Conservation (phyloP, 1,140 invertebrate species). For the Drosophila grimshawi region DNA sequence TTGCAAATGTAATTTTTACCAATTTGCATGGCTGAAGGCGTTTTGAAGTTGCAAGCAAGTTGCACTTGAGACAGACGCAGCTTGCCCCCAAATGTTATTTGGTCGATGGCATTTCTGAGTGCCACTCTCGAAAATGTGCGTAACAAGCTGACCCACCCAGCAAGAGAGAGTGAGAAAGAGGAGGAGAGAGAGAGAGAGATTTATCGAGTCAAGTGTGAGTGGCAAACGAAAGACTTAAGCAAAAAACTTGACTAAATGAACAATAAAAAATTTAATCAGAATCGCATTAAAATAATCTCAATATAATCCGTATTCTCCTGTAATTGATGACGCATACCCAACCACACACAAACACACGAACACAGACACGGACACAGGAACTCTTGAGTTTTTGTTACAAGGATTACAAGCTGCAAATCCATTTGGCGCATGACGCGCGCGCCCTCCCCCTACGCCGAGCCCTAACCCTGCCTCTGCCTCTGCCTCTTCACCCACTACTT, state of each 20-base stretch:
- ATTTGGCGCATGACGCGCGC: slow-evolving; percentile 71
- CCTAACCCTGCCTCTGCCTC: background rate
- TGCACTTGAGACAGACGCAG: slow-evolving; percentile 52
- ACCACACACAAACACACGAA: background rate
- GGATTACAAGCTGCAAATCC: slow-evolving; percentile 73
- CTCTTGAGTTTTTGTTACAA: slow-evolving; percentile 33
- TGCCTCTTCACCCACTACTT: too few species aligned
- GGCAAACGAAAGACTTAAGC: slow-evolving; percentile 55
- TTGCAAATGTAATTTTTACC: slow-evolving; percentile 39
- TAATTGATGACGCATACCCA: slow-evolving; percentile 21
- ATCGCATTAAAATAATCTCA: slow-evolving; percentile 49
- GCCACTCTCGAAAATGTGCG: slow-evolving; percentile 5
- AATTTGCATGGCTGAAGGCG: slow-evolving; percentile 49
- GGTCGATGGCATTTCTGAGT: slow-evolving; percentile 33
- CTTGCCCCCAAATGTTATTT: slow-evolving; percentile 26
- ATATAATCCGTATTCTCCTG: slow-evolving; percentile 55
- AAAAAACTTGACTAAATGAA: slow-evolving; percentile 35
- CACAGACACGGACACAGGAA: slow-evolving; percentile 10
- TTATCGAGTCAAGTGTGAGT: background rate
- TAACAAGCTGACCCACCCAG: background rate
- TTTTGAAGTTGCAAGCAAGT: slow-evolving; percentile 33
- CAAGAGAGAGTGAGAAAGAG: background rate
- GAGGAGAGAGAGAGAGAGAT: background rate
- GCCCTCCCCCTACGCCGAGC: background rate
- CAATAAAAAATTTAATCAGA: slow-evolving; percentile 53